Base-by-base conservation (phyloP, 2,797 vertebrate species). In the Rhinoraja longicauda region DNA sequence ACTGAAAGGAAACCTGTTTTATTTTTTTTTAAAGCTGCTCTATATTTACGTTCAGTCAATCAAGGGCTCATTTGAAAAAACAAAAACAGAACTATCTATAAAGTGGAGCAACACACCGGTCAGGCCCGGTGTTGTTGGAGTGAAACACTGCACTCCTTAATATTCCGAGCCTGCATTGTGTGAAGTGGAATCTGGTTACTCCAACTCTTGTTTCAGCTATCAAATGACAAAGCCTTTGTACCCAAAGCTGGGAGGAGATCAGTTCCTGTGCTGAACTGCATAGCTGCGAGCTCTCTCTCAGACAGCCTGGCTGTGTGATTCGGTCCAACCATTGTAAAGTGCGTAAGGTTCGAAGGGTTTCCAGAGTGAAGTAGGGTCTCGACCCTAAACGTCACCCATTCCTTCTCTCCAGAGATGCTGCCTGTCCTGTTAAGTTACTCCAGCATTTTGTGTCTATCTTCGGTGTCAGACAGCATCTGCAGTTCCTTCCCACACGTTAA, bases 1-100 rank as follows among this genome's bases (percentile, higher is more conserved):
- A 96, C 97, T 97, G 97, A 96, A 96, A 96, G 97, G 97, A 98
- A 97, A 96, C 96, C 96, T 97, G 96, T 96, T 94, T 96, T 94
- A 96, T 96, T 57, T 53, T 39, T 45, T 45, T 4, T 5, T 29
- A 67, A 19, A 96, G 95, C 95, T 96, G 95, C 96, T 94, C 94
- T 93, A 88, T 84, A 84, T 4, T 29, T 79, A 57, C 53, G 1
- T 21, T 57, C 4, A 29, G 36, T 36, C 88, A 64, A 39, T 67
- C 82, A 32, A 2, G 59, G 57, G 57, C 59, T 64, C 13, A 67
- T 8, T 67, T 88, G n/a, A 32, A 24, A 73, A 0, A 0, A 53
- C 10, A 12, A 86, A 36, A 36, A 6, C 57, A 36, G n/a, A 2
- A 88, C n/a, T 36, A 19, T 19, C 17, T 32, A 64, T 32, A 9